These are phyloP conservation scores for Thereva nobilitata DNA, from an alignment of 2,888 invertebrate species.

Conservation along the genomic window DNA sequence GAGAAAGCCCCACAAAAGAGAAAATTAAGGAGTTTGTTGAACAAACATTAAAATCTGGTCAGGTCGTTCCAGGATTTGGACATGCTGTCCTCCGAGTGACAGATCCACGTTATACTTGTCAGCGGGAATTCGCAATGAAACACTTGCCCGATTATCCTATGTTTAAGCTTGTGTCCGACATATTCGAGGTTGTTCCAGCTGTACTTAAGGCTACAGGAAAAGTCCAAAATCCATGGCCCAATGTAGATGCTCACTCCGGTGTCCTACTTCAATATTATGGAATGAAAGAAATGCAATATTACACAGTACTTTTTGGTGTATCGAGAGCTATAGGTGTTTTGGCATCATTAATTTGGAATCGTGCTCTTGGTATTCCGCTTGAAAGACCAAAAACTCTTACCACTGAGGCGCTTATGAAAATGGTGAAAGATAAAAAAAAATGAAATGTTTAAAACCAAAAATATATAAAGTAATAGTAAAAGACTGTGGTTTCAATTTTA, in stretches of 20 bases:
- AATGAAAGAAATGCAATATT: constrained; percentile 81
- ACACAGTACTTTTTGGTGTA: constrained; percentile 84
- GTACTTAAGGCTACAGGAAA: constrained; percentile 77
- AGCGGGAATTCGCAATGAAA: constrained; percentile 77
- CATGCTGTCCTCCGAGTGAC: constrained; percentile 83
- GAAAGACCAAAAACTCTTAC: constrained; percentile 79
- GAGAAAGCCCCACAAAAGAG: constrained; percentile 80
- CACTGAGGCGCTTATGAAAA: constrained; percentile 58
- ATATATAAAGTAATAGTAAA: neutral
- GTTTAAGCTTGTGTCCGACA: constrained; percentile 72
- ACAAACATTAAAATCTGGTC: constrained; percentile 82
- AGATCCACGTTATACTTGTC: constrained; percentile 74
- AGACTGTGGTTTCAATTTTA: too few relatives aligned
- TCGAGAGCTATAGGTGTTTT: constrained; percentile 78
- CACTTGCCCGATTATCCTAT: constrained; percentile 76
- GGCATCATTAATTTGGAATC: constrained; percentile 76
- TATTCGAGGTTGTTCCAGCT: constrained; percentile 78
- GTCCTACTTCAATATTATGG: constrained; percentile 78
- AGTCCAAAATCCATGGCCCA: constrained; percentile 87
- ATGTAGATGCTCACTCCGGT: constrained; percentile 86
- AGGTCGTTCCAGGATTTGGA: constrained; percentile 81
- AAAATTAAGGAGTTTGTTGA: constrained; percentile 90
- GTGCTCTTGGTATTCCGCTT: constrained; percentile 76
- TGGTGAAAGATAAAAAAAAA: neutral
- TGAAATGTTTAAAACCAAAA: neutral